Evolutionary conservation across 2,113 vertebrate genomes (phyloP), one percentile per base, ranked within the genome.

Genomic region (Eleginops maclovinus): DNA sequence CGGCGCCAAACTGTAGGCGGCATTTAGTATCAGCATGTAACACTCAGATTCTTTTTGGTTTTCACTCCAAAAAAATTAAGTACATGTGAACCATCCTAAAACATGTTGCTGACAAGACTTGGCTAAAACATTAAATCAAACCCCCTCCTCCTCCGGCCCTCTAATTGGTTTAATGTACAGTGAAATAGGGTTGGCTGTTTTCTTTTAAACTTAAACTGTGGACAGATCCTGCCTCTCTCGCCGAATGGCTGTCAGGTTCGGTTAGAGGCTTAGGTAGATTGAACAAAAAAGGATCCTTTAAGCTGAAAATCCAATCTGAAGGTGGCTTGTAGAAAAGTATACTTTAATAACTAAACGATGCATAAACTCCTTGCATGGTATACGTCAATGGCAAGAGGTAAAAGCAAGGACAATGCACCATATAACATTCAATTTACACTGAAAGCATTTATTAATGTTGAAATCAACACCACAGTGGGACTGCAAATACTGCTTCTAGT

Each of bases 81-180:
- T 47, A 60, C 43, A 75, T 60, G 43, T 82, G 72, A 84, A 79
- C 69, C 61, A 40, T 68, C 59, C 58, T 62, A 62, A 72, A 81
- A 83, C n/a, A 12, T 75, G 82, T 56, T 47, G 56, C 74, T 70
- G 85, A 87, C 72, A 68, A 87, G 77, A 51, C 86, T 90, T 76
- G 83, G 63, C 49, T 82, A 59, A 88, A 69, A 60, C 69, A 46
- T 62, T 80, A 69, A 72, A 84, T 77, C 66, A 3, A 19, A 50
- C 19, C 51, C 4, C 21, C 4, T 10, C 43, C 28, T 43, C 19
- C 63, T 3, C 66, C 13, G 19, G 1, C 47, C 12, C 47, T 46
- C 41, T 89, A 90, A 85, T 92, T 92, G 92, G 86, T 79, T 91
- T 91, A 89, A 93, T 87, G 87, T 88, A 90, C 88, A 91, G 89